Percentiles rank a stretch among this genome's conserved stretches.
Evolutionary conservation across 2,888 invertebrate genomes (phyloP).

Genomic region (Acanthosepion pharaonis): DNA sequence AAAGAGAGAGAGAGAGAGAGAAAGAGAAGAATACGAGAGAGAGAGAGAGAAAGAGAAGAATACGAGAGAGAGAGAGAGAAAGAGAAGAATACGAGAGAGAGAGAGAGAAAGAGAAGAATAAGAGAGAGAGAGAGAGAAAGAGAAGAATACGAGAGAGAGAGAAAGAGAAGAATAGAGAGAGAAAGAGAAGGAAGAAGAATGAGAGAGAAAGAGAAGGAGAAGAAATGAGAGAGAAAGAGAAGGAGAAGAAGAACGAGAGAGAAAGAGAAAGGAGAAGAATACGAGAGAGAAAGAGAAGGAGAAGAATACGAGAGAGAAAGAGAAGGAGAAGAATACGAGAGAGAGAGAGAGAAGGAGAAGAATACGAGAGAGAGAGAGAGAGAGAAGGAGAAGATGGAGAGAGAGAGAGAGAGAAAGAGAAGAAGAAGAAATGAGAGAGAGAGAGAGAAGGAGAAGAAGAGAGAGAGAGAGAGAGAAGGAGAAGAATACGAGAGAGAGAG

Average conservation of each 20-base stretch:
- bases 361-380: background rate
- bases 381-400: too few relatives aligned
- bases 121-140: conserved; percentile 43
- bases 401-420: background rate
- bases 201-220: background rate
- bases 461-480: background rate
- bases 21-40: conserved; percentile 13
- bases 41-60: background rate
- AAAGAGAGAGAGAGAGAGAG: conserved; percentile 24
- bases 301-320: background rate
- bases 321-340: background rate
- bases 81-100: background rate
- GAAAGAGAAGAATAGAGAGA: background rate
- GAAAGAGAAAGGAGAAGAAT: too few relatives aligned
- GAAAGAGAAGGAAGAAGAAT: background rate
- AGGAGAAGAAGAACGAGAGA: conserved; percentile 37
- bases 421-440: background rate
- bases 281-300: too few relatives aligned
- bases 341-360: conserved; percentile 45
- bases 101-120: background rate
- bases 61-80: too few relatives aligned
- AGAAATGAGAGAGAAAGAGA: background rate
- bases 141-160: background rate
- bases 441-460: conserved; percentile 21
- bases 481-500: too few relatives aligned